Evolutionary conservation across 2,797 vertebrate species (phyloP).

Genomic region (Spheniscus humboldti): DNA sequence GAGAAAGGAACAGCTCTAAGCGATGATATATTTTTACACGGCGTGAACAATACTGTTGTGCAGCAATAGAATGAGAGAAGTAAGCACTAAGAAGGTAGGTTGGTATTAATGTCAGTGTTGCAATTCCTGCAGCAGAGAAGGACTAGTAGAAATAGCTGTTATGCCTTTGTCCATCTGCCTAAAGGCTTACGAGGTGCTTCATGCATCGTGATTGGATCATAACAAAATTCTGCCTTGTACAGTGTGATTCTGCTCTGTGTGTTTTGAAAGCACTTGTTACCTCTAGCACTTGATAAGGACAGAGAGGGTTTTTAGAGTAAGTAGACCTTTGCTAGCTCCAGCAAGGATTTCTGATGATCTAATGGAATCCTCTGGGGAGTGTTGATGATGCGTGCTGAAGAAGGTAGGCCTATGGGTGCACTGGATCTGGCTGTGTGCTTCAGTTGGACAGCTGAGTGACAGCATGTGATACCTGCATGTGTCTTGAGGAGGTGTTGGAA

Average conservation of each 20-base stretch:
- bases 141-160: background rate
- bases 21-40: background rate
- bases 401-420: too few relatives aligned
- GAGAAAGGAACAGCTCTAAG: background rate
- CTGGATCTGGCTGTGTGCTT: background rate
- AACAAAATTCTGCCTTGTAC: background rate
- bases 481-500: background rate
- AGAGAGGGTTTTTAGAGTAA: background rate
- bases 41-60: background rate
- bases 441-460: background rate
- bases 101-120: background rate
- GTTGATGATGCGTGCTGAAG: background rate
- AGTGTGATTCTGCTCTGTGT: background rate
- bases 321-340: background rate
- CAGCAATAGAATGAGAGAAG: background rate
- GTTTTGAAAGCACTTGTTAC: background rate
- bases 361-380: background rate
- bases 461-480: background rate
- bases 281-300: background rate
- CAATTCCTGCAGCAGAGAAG: background rate
- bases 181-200: background rate
- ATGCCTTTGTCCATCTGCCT: background rate
- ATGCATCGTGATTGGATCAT: accelerated
- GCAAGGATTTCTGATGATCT: background rate
- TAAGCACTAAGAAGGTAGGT: background rate